Percentiles rank a stretch among this genome's conserved stretches.
Evolutionary conservation across 2,888 invertebrate genomes (phyloP).

Genomic region (Drosophila colorata): DNA sequence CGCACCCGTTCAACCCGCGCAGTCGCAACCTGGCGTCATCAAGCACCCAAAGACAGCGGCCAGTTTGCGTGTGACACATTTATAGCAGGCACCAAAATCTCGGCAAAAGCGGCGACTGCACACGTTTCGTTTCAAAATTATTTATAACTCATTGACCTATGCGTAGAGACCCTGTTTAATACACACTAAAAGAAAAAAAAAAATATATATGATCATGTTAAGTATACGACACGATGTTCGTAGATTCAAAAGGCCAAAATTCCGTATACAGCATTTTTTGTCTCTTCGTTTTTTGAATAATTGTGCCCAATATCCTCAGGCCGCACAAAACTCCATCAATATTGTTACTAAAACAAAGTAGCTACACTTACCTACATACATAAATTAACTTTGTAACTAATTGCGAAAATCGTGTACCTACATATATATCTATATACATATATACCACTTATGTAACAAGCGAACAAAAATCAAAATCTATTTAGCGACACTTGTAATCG

Average conservation of each 20-base stretch:
- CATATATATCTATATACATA: constrained; percentile 5
- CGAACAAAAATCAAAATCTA: constrained; percentile 68
- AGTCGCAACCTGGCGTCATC: constrained; percentile 2
- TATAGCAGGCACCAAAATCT: constrained; percentile 64
- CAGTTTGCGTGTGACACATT: constrained; percentile 77
- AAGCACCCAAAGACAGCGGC: constrained; percentile 11
- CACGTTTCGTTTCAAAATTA: constrained; percentile 71
- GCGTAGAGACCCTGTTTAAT: constrained; percentile 35
- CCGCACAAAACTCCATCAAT: constrained; percentile 36
- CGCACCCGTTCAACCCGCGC: constrained; percentile 2
- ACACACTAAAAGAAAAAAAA: constrained; percentile 44
- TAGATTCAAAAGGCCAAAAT: constrained; percentile 37
- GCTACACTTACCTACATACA: constrained; percentile 18
- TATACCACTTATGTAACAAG: constrained; percentile 24
- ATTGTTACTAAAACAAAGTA: constrained; percentile 51
- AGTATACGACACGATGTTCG: constrained; percentile 17
- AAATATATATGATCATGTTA: constrained; percentile 14
- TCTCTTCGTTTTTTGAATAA: background rate
- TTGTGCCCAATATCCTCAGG: constrained; percentile 15
- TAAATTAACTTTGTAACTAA: constrained; percentile 49
- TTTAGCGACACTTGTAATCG: constrained; percentile 25
- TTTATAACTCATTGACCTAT: constrained; percentile 67
- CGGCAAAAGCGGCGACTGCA: constrained; percentile 47
- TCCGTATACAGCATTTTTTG: constrained; percentile 14
- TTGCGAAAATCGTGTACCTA: constrained; percentile 66